Conservation (phyloP, 2,797 vertebrate genomes). For the Cuniculus paca region DNA sequence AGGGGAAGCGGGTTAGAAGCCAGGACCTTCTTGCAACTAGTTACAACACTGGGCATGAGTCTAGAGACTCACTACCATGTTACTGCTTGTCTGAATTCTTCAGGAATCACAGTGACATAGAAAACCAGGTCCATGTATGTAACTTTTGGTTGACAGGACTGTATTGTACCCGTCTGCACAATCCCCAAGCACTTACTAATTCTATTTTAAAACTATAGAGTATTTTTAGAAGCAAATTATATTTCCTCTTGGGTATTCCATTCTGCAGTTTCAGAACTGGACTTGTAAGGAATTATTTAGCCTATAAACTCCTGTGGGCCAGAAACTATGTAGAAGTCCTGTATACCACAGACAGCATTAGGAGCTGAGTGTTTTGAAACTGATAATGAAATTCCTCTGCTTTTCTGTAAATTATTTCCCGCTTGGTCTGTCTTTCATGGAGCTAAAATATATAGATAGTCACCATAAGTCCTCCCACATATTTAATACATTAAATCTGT, state of each 20-base stretch:
- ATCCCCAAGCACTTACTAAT: not conserved
- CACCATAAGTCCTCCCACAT: not conserved
- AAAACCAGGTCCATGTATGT: not conserved
- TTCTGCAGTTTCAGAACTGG: not conserved
- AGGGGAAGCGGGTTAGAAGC: too few species aligned
- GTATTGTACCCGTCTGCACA: not conserved
- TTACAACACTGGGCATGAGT: not conserved
- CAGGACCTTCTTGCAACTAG: not conserved
- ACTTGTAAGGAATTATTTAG: not conserved
- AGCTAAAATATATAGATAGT: not conserved
- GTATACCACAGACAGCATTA: not conserved
- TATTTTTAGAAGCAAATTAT: not conserved
- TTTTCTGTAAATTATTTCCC: not conserved
- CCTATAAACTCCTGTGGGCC: not conserved
- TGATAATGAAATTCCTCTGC: not conserved
- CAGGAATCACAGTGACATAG: not conserved
- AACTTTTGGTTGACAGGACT: not conserved
- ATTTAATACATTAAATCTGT: too few species aligned
- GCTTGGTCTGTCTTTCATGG: conserved; percentile 22
- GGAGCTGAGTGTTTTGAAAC: not conserved
- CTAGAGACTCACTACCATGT: not conserved
- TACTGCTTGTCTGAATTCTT: not conserved
- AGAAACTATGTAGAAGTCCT: not conserved
- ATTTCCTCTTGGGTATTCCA: not conserved
- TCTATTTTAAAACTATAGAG: not conserved